Percentiles rank a stretch among this genome's conserved stretches.
These are phyloP conservation scores for Scrobipalpa costella DNA, from an alignment of 2,888 invertebrate species.

Conservation along the genomic window DNA sequence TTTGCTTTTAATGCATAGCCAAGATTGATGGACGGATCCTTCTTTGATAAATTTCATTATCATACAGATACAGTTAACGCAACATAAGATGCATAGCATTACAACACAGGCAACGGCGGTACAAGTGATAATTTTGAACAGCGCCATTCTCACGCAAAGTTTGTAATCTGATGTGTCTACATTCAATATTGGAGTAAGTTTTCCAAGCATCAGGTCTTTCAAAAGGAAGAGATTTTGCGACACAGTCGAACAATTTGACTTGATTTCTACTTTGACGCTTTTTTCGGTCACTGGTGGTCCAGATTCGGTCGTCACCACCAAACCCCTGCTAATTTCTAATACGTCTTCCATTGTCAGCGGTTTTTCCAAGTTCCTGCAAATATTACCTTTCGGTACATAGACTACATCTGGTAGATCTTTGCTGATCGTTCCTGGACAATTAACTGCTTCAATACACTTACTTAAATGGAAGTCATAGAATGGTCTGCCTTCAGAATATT, in stretches of 20 bases:
- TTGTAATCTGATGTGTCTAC: slow-evolving; percentile 40
- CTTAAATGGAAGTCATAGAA: slow-evolving; percentile 45
- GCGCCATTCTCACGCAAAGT: slow-evolving; percentile 1
- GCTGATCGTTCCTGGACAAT: slow-evolving; percentile 45
- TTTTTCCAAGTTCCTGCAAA: slow-evolving; percentile 57
- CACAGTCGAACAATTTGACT: slow-evolving; percentile 62
- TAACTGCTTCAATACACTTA: slow-evolving; percentile 50
- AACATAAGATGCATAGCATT: neutral
- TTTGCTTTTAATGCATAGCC: slow-evolving; percentile 33
- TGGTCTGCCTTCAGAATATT: slow-evolving; percentile 56
- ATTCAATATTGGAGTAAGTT: slow-evolving; percentile 43
- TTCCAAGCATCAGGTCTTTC: slow-evolving; percentile 56
- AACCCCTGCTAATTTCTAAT: slow-evolving; percentile 56
- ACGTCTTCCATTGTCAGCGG: slow-evolving; percentile 55
- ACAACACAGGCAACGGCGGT: neutral
- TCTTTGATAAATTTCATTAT: slow-evolving; percentile 37
- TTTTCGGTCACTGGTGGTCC: slow-evolving; percentile 28
- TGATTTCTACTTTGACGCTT: slow-evolving; percentile 39
- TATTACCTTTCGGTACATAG: slow-evolving; percentile 55
- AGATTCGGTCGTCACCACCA: slow-evolving; percentile 49
- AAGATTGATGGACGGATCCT: slow-evolving; percentile 31
- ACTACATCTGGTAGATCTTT: slow-evolving; percentile 55
- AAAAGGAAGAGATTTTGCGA: slow-evolving; percentile 62
- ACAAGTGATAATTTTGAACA: neutral
- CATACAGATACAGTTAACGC: neutral